A percentile compares a stretch with the other conserved stretches of the same genome.
These are phyloP conservation scores for Neomonachus schauinslandi DNA, from an alignment of 2,113 vertebrate species.

Conservation along the genomic window DNA sequence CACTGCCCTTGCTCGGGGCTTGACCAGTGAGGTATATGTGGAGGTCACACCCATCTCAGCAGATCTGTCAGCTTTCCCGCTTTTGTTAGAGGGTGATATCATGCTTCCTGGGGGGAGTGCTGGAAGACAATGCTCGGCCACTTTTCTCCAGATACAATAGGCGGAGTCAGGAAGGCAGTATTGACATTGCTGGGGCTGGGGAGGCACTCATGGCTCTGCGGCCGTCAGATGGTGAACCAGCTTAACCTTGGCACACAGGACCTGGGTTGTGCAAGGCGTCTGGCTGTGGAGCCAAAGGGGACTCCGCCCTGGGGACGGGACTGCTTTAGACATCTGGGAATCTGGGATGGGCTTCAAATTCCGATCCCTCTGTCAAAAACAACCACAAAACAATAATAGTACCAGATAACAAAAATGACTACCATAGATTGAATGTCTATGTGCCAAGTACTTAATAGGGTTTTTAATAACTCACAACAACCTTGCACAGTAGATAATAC, in stretches of 20 bases:
- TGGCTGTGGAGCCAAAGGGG: slow-evolving; percentile 77
- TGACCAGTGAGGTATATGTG: slow-evolving; percentile 82
- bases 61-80: slow-evolving; percentile 91
- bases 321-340: slow-evolving; percentile 72
- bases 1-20: slow-evolving; percentile 70
- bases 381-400: slow-evolving; percentile 31
- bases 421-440: background rate
- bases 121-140: slow-evolving; percentile 87
- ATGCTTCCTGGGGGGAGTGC: slow-evolving; percentile 88
- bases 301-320: slow-evolving; percentile 83
- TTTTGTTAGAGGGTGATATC: slow-evolving; percentile 91
- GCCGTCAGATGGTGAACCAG: slow-evolving; percentile 78
- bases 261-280: slow-evolving; percentile 79
- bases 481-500: background rate
- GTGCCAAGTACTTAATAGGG: background rate
- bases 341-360: slow-evolving; percentile 65
- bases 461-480: background rate
- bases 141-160: slow-evolving; percentile 87
- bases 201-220: slow-evolving; percentile 61
- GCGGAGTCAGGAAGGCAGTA: slow-evolving; percentile 89
- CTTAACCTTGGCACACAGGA: slow-evolving; percentile 80
- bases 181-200: slow-evolving; percentile 84
- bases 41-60: slow-evolving; percentile 87
- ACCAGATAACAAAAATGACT: slow-evolving; percentile 45
- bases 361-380: slow-evolving; percentile 53